A percentile compares a stretch with the other conserved stretches of the same genome.
Conservation (phyloP, 2,888 invertebrate species). For the Steinernema hermaphroditum region DNA sequence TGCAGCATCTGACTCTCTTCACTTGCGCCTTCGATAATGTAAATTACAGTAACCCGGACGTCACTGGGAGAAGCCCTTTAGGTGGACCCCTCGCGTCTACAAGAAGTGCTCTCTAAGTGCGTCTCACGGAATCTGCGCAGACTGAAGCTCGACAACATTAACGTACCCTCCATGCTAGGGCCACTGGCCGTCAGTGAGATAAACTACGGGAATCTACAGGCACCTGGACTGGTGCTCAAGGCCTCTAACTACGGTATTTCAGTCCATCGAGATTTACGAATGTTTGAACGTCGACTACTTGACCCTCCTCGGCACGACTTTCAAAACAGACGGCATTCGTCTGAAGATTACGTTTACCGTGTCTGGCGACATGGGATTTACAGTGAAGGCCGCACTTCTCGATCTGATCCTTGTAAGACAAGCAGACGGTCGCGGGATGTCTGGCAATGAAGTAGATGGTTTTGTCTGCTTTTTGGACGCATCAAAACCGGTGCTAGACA, state of each 20-base stretch:
- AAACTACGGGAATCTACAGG: slow-evolving; percentile 3
- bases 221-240: background rate
- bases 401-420: background rate
- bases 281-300: background rate
- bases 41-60: background rate
- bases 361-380: slow-evolving; percentile 1
- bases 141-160: background rate
- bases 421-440: too few relatives aligned
- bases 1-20: background rate
- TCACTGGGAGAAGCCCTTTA: background rate
- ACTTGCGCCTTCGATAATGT: background rate
- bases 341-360: slow-evolving; percentile 12
- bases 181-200: background rate
- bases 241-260: background rate
- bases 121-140: background rate
- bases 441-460: too few relatives aligned
- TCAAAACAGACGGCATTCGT: slow-evolving; percentile 13
- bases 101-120: background rate
- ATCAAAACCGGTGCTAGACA: too few relatives aligned
- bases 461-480: too few relatives aligned
- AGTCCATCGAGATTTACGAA: slow-evolving; percentile 14
- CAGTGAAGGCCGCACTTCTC: background rate
- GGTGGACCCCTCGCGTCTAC: background rate
- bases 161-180: background rate
- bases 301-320: background rate